A percentile compares a stretch with the other conserved stretches of the same genome.
phyloP scores from a whole-genome alignment of 2,888 invertebrate species.

The Sclerodermus sp. region DNA sequence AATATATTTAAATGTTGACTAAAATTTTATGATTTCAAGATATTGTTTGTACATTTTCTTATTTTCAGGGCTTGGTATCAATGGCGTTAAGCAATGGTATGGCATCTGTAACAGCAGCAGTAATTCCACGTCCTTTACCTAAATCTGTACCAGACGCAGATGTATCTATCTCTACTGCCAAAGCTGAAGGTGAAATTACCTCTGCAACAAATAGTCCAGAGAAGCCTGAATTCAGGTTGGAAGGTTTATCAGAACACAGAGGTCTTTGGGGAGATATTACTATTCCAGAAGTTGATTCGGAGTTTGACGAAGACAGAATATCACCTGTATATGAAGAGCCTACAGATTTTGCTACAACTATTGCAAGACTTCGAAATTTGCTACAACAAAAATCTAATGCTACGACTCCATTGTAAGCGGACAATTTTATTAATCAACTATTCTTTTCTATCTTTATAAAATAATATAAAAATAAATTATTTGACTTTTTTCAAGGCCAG shows the following conservation, averaged over 20 bases:
- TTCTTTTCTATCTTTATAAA: neutral
- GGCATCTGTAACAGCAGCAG: conserved; percentile 45
- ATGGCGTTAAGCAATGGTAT: conserved; percentile 44
- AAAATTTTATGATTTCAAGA: neutral
- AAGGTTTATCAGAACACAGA: conserved; percentile 41
- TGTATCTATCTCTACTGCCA: neutral
- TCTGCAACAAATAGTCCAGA: conserved; percentile 8
- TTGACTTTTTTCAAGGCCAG: conserved; percentile 30
- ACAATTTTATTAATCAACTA: neutral
- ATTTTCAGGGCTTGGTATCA: conserved; percentile 36
- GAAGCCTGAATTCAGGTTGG: conserved; percentile 31
- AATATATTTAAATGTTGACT: conserved; percentile 3
- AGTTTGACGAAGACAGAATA: conserved; percentile 44
- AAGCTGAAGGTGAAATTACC: conserved; percentile 4
- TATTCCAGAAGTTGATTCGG: conserved; percentile 41
- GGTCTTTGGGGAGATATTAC: conserved; percentile 44
- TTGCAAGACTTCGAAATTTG: conserved; percentile 69
- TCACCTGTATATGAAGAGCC: conserved; percentile 74
- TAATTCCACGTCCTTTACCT: conserved; percentile 41
- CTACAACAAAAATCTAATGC: conserved; percentile 63
- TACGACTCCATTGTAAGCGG: conserved; percentile 42
- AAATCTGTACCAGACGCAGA: conserved; percentile 20
- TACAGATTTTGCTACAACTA: conserved; percentile 72
- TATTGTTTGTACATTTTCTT: conserved; percentile 1
- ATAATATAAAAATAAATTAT: neutral